phyloP scores from a whole-genome alignment of 2,888 invertebrate genomes.

The Halictus ligatus region DNA sequence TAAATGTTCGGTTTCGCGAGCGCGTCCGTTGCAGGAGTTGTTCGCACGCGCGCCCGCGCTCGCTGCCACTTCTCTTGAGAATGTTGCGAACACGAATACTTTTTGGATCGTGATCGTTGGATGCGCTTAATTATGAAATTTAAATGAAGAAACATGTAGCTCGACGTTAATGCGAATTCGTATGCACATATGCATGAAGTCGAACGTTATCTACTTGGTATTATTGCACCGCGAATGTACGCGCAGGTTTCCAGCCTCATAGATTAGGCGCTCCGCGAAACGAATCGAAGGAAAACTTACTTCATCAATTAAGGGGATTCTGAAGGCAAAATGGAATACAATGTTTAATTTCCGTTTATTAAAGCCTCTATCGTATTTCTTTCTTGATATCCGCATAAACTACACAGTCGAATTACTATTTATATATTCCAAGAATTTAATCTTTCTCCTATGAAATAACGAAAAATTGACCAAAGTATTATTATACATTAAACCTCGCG shows the following conservation, averaged over 20 bases:
- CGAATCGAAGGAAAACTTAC: not conserved
- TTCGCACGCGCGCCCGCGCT: too few species aligned
- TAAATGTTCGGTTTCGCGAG: not conserved
- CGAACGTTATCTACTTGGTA: not conserved
- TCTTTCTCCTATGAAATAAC: not conserved
- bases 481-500: not conserved
- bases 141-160: not conserved
- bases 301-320: not conserved
- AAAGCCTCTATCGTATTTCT: not conserved
- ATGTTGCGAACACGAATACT: not conserved
- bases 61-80: not conserved
- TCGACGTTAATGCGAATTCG: not conserved
- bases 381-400: not conserved
- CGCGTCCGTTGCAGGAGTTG: not conserved
- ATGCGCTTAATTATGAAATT: constrained; percentile 4
- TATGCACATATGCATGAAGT: constrained; percentile 1
- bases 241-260: not conserved
- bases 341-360: not conserved
- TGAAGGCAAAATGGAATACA: not conserved
- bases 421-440: not conserved
- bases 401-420: not conserved
- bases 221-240: not conserved
- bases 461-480: not conserved
- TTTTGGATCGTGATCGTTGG: not conserved
- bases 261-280: not conserved